These are phyloP conservation scores for Metellina segmentata DNA, from an alignment of 2,888 invertebrate species.

Conservation along the genomic window DNA sequence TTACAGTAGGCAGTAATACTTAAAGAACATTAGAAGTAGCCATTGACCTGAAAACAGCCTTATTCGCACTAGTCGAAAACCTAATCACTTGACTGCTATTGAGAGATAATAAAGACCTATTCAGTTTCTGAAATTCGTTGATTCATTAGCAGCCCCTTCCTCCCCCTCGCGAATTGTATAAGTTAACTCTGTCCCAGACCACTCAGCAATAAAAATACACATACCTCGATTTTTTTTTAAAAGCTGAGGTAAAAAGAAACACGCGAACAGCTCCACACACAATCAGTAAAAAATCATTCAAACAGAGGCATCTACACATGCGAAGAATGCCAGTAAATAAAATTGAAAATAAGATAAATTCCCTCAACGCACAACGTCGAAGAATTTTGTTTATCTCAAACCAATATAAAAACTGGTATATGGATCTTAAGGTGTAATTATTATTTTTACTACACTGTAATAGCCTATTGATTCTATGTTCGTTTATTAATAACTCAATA, in stretches of 20 bases:
- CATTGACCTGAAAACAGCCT: neutral
- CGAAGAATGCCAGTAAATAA: neutral
- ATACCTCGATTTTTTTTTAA: neutral
- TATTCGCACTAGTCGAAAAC: neutral
- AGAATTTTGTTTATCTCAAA: slow-evolving; percentile 27
- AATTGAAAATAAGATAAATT: neutral
- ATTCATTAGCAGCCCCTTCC: neutral
- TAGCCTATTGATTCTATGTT: too few relatives aligned
- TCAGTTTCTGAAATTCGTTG: neutral
- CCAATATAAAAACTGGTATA: slow-evolving; percentile 16
- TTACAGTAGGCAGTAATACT: too few relatives aligned
- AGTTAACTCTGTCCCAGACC: neutral
- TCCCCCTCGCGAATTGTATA: neutral
- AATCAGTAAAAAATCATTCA: neutral
- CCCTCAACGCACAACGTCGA: slow-evolving; percentile 1
- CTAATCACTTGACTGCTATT: neutral
- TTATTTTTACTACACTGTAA: too few relatives aligned
- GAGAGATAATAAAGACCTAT: neutral
- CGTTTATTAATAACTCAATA: too few relatives aligned
- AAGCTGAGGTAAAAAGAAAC: neutral
- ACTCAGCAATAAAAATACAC: neutral
- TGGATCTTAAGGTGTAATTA: too few relatives aligned
- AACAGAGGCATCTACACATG: too few relatives aligned
- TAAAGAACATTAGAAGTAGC: too few relatives aligned
- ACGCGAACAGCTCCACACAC: neutral